Evolutionary conservation across 2,797 vertebrate genomes (phyloP).

Genomic region (Centropyge bicolor): DNA sequence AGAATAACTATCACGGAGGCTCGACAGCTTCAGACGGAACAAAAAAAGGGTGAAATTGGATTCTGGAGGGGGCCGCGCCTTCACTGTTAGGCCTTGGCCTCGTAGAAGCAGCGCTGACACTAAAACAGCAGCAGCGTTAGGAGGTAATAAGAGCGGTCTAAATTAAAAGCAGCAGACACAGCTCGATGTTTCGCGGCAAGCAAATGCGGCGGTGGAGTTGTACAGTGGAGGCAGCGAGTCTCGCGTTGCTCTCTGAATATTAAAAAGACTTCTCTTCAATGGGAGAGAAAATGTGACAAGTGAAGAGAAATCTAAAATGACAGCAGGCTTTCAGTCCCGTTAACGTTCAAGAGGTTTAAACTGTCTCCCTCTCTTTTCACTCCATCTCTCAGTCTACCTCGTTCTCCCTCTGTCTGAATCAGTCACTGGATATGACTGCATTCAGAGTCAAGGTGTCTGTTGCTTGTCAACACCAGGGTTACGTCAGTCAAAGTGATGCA

Average conservation of each 20-base stretch:
- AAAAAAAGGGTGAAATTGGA: slow-evolving; percentile 72
- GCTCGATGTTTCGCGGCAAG: slow-evolving; percentile 63
- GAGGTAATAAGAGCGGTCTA: slow-evolving; percentile 67
- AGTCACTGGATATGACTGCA: slow-evolving; percentile 84
- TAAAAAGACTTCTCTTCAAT: slow-evolving; percentile 81
- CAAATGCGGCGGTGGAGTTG: slow-evolving; percentile 67
- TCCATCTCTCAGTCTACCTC: slow-evolving; percentile 78
- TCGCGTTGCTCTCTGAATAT: slow-evolving; percentile 73
- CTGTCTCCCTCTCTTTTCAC: slow-evolving; percentile 77
- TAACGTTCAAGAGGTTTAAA: slow-evolving; percentile 85
- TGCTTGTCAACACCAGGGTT: slow-evolving; percentile 85
- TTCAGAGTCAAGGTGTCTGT: slow-evolving; percentile 85
- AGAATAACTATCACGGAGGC: slow-evolving; percentile 71
- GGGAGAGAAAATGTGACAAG: slow-evolving; percentile 82
- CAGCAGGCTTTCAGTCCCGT: slow-evolving; percentile 82
- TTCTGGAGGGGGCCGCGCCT: slow-evolving; percentile 64
- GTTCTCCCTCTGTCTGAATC: slow-evolving; percentile 80
- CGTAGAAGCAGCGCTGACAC: slow-evolving; percentile 6
- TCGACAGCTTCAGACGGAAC: slow-evolving; percentile 66
- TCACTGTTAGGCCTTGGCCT: slow-evolving; percentile 51
- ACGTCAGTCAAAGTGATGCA: slow-evolving; percentile 85
- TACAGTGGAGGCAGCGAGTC: slow-evolving; percentile 66
- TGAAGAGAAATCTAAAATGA: slow-evolving; percentile 82
- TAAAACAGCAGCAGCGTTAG: slow-evolving; percentile 58
- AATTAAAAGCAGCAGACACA: slow-evolving; percentile 71